Conservation (phyloP, 2,113 vertebrate genomes). For the Xenus cinereus region DNA sequence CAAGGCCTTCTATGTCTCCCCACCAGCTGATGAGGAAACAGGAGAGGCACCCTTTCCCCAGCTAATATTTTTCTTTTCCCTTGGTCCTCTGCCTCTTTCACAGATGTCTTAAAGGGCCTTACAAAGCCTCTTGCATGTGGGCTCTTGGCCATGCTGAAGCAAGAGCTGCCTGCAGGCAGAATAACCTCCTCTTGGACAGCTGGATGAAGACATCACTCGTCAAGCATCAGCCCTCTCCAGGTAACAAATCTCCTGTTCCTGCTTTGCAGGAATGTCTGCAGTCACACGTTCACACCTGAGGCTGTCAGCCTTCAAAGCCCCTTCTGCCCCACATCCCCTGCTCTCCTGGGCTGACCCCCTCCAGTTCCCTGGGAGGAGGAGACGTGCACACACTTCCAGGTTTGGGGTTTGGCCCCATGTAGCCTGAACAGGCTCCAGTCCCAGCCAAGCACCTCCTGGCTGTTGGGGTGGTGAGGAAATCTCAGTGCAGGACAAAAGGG, state of each 20-base stretch:
- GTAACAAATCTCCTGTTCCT: slow-evolving; percentile 65
- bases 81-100: background rate
- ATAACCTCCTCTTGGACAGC: slow-evolving; percentile 58
- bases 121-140: background rate
- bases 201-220: slow-evolving; percentile 74
- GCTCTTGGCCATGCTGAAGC: slow-evolving; percentile 15
- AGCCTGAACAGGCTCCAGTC: background rate
- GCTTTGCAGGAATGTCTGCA: slow-evolving; percentile 65
- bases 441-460: background rate
- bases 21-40: background rate
- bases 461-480: background rate
- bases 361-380: background rate
- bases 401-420: background rate
- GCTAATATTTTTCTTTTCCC: background rate
- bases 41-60: background rate
- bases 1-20: background rate
- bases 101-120: slow-evolving; percentile 20
- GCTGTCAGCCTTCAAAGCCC: slow-evolving; percentile 54
- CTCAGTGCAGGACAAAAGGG: background rate
- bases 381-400: background rate
- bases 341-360: background rate
- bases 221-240: slow-evolving; percentile 46
- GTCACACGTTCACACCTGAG: slow-evolving; percentile 72
- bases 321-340: background rate
- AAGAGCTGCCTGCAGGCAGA: slow-evolving; percentile 56